Evolutionary conservation across 2,113 vertebrate species (phyloP).

Genomic region (Aptenodytes patagonicus): DNA sequence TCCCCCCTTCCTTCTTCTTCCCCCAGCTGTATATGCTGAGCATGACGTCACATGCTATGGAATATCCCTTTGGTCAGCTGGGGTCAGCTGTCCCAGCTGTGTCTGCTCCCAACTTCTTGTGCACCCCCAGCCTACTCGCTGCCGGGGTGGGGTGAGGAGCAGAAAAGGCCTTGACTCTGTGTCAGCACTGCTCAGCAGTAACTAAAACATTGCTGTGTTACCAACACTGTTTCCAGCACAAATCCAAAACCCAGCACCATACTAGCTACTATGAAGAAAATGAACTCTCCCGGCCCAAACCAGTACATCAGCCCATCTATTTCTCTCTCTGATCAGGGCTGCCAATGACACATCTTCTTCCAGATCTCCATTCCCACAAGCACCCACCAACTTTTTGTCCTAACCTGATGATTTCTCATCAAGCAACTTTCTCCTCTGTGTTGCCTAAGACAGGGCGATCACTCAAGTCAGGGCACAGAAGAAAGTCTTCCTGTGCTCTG

Average conservation of each 20-base stretch:
- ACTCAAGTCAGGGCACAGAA: neutral
- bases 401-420: neutral
- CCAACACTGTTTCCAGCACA: neutral
- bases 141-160: neutral
- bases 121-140: rapidly evolving
- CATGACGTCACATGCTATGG: neutral
- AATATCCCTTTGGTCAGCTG: neutral
- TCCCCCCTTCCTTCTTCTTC: neutral
- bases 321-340: neutral
- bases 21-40: neutral
- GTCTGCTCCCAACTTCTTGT: neutral
- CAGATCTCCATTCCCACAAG: neutral
- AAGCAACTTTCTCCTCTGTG: neutral
- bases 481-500: neutral
- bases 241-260: neutral
- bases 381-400: neutral
- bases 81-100: neutral
- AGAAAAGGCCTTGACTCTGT: neutral
- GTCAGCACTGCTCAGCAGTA: neutral
- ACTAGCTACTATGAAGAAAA: neutral
- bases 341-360: neutral
- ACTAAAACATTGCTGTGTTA: neutral
- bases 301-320: neutral
- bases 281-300: neutral
- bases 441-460: neutral